These are phyloP conservation scores for Armadillidium nasatum DNA, from an alignment of 1,140 invertebrate species.

Conservation along the genomic window DNA sequence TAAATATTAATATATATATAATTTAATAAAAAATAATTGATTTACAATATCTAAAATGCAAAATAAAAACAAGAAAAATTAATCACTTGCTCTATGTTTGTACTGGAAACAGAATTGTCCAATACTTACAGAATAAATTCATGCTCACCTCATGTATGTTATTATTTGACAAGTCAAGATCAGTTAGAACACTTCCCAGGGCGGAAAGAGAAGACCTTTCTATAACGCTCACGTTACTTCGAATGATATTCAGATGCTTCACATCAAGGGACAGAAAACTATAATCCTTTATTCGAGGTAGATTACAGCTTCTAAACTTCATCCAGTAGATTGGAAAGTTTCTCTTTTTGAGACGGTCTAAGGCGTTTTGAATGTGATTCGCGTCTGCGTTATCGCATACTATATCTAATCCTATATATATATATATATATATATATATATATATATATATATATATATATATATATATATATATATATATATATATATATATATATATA, in stretches of 20 bases:
- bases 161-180: slow-evolving; percentile 47
- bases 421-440: neutral
- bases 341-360: slow-evolving; percentile 35
- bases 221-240: slow-evolving; percentile 40
- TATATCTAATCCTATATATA: slow-evolving; percentile 33
- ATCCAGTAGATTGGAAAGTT: slow-evolving; percentile 42
- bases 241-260: slow-evolving; percentile 41
- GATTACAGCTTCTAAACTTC: slow-evolving; percentile 43
- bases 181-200: slow-evolving; percentile 39
- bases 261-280: slow-evolving; percentile 41
- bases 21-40: too few relatives aligned
- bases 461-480: slow-evolving; percentile 18
- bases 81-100: too few relatives aligned
- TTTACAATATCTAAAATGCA: too few relatives aligned
- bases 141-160: slow-evolving; percentile 43
- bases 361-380: slow-evolving; percentile 37
- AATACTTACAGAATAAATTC: too few relatives aligned
- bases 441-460: neutral
- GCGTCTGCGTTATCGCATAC: slow-evolving; percentile 38
- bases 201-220: slow-evolving; percentile 39
- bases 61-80: too few relatives aligned
- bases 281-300: slow-evolving; percentile 39
- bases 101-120: too few relatives aligned
- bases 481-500: slow-evolving; percentile 3
- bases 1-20: too few relatives aligned